Conservation (phyloP, 2,888 invertebrate species). For the Caenorhabditis panamensis region DNA sequence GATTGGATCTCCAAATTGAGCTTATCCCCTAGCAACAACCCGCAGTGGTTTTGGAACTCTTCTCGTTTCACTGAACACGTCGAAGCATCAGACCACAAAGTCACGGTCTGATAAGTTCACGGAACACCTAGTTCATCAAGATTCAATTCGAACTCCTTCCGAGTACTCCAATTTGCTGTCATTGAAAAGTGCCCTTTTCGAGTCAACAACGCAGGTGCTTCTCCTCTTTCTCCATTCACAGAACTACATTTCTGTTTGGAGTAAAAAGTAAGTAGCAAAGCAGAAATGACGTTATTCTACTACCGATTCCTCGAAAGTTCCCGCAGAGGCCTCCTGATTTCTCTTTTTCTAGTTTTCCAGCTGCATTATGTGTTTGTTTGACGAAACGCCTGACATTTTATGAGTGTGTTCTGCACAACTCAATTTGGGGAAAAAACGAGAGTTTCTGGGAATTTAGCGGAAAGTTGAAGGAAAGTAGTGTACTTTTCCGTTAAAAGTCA, state of each 20-base stretch:
- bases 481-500: too few species aligned
- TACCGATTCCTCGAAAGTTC: not conserved
- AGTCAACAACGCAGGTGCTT: constrained; percentile 25
- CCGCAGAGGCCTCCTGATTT: not conserved
- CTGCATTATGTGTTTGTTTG: constrained; percentile 2
- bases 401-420: not conserved
- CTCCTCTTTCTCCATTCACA: constrained; percentile 12
- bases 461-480: not conserved
- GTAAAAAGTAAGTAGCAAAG: not conserved
- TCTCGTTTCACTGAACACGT: too few species aligned
- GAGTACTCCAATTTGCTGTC: not conserved
- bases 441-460: constrained; percentile 8
- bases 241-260: constrained; percentile 5
- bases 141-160: constrained; percentile 1
- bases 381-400: not conserved
- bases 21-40: too few species aligned
- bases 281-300: not conserved
- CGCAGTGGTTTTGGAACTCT: too few species aligned
- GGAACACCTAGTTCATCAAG: not conserved
- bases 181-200: not conserved
- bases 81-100: not conserved
- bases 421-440: not conserved
- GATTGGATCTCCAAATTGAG: too few species aligned
- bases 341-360: constrained; percentile 7
- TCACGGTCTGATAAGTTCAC: not conserved